Evolutionary conservation across 2,888 invertebrate species (phyloP), one percentile per base, ranked within the genome.

Genomic region (Drosophila seclusa): DNA sequence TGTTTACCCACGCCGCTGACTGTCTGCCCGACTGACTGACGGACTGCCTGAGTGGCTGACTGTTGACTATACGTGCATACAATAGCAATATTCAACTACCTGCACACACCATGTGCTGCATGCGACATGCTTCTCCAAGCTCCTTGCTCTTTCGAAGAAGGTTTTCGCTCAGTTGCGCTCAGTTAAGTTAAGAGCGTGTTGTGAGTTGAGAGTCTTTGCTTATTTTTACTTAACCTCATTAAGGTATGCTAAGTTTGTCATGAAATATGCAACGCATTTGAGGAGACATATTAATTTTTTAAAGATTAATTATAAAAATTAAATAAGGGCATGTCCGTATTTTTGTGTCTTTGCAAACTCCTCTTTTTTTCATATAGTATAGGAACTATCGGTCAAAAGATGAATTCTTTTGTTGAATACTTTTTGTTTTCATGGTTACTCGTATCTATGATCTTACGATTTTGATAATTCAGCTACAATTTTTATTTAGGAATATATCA

Each of bases 1-100:
- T 73, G 88, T 88, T 84, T 85, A 73, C 73, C 83, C 83, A 83
- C 73, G 83, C 83, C 68, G 48, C 65, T 55, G 66, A 45, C 40
- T 42, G 55, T 32, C 50, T 53, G 61, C 29, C 60, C 42, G 31
- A 50, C 60, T n/a, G 60, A 38, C 74, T 50, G 50, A 32, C 58
- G 40, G 48, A 32, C 60, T 18, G 67, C 4, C 61, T 24, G 38
- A 59, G 68, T 31, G 52, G n/a, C 58, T 21, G 60, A 16, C 61
- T 13, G 24, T 21, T 32, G 29, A 49, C 29, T 42, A 59, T 31
- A 60, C 61, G 53, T 73, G 68, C 31, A 50, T 60, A 53, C 68
- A 73, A 63, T 53, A 59, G 59, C 29, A 55, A 63, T 70, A 45
- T 55, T 64, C 32, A 71, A 58, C 66, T 62, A 73, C 52, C 81